Evolutionary conservation across 2,113 vertebrate species (phyloP).

Genomic region (Grammomys dolichurus): DNA sequence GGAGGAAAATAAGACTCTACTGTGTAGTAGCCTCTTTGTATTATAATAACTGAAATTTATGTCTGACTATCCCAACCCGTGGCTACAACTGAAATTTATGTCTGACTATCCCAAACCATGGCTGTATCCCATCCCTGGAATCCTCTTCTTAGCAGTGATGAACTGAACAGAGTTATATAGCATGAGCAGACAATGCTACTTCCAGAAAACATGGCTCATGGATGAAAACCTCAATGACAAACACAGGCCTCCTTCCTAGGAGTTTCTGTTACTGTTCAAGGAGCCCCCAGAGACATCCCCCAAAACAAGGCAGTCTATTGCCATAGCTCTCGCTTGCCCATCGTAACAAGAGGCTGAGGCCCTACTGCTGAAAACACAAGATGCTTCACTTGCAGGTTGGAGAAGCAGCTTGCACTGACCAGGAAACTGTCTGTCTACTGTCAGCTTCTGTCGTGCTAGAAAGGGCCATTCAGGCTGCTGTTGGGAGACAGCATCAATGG

Average conservation of each 20-base stretch:
- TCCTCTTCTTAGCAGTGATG: not conserved
- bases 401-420: not conserved
- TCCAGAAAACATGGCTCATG: not conserved
- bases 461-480: not conserved
- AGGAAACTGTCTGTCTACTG: no score
- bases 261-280: not conserved
- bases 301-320: not conserved
- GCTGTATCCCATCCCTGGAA: not conserved
- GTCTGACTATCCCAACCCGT: no score
- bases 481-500: not conserved
- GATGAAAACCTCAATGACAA: not conserved
- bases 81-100: not conserved
- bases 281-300: not conserved
- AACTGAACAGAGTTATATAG: not conserved
- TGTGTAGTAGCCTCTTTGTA: not conserved
- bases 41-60: not conserved
- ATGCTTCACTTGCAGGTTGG: not conserved
- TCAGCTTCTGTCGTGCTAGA: not conserved
- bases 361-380: not conserved
- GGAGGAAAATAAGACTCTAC: not conserved
- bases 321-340: not conserved
- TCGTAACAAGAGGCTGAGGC: not conserved
- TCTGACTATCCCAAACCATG: not conserved
- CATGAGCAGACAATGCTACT: not conserved
- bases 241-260: no score